Percentiles rank a stretch among this genome's conserved stretches.
Conservation (phyloP, 2,797 vertebrate species). For the Cryptoblepharus egeriae region DNA sequence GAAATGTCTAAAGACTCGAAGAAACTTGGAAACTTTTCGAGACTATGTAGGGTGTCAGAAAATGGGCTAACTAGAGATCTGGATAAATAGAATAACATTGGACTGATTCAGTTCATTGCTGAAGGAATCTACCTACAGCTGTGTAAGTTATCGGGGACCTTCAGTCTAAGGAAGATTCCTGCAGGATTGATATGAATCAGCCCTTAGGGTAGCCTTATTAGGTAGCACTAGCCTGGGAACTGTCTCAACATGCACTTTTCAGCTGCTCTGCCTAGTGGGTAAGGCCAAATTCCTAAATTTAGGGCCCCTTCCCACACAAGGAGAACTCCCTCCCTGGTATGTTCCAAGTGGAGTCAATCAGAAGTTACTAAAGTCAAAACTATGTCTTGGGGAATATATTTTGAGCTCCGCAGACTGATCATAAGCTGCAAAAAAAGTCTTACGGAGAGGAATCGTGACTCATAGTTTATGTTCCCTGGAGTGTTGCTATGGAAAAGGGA, state of each 20-base stretch:
- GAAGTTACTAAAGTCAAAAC: slow-evolving; percentile 60
- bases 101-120: neutral
- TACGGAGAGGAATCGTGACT: slow-evolving; percentile 73
- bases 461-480: slow-evolving; percentile 72
- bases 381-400: slow-evolving; percentile 67
- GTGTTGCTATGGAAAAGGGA: slow-evolving; percentile 74
- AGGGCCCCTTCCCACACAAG: neutral
- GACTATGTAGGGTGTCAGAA: neutral
- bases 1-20: neutral
- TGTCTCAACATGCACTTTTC: neutral
- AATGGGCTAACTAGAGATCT: neutral
- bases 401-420: slow-evolving; percentile 72
- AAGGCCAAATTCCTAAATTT: neutral
- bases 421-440: slow-evolving; percentile 73
- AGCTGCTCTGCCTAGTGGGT: neutral
- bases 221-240: slow-evolving; percentile 1
- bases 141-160: neutral
- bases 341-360: slow-evolving; percentile 59
- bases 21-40: neutral
- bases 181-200: slow-evolving; percentile 6
- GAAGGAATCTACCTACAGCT: neutral
- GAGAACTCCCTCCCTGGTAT: slow-evolving; percentile 49
- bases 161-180: slow-evolving; percentile 16
- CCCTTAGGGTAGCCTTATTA: slow-evolving; percentile 15
- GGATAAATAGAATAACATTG: slow-evolving; percentile 11